These are phyloP conservation scores for Macroteleia sp. DNA, from an alignment of 2,888 invertebrate species.

Conservation along the genomic window DNA sequence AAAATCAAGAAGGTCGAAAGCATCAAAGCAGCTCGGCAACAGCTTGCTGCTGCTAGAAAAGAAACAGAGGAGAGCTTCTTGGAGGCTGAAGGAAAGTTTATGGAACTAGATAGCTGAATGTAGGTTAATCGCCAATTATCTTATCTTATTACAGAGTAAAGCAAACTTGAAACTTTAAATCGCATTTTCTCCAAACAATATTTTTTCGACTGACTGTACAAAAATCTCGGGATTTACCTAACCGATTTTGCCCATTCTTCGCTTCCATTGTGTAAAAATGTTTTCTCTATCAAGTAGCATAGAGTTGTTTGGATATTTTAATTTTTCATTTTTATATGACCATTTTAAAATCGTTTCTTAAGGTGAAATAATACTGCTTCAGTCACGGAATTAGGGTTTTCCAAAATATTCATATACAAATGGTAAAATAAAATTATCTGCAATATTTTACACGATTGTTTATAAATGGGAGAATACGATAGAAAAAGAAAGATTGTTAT, in stretches of 20 bases:
- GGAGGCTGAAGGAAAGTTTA: constrained; percentile 13
- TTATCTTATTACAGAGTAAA: constrained; percentile 29
- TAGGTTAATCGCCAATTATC: constrained; percentile 11
- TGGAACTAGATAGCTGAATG: constrained; percentile 11
- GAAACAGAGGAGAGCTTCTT: constrained; percentile 6
- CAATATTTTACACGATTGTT: too few species aligned
- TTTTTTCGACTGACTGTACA: constrained; percentile 37
- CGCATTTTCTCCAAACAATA: constrained; percentile 25
- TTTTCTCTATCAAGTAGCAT: constrained; percentile 18
- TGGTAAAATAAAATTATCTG: too few species aligned
- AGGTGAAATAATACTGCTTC: too few species aligned
- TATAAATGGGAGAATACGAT: too few species aligned
- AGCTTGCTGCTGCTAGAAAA: constrained; percentile 22
- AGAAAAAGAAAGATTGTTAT: too few species aligned
- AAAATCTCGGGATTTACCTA: too few species aligned
- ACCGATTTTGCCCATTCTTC: too few species aligned
- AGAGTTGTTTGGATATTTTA: constrained; percentile 31
- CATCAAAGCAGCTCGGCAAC: constrained; percentile 29
- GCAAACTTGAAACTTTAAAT: too few species aligned
- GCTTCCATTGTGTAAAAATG: constrained; percentile 18
- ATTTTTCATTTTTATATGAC: too few species aligned
- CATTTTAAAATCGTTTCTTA: too few species aligned
- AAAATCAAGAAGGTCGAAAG: constrained; percentile 15
- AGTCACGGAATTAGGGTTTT: too few species aligned
- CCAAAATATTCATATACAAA: too few species aligned